Base-by-base conservation (phyloP, 2,888 invertebrate species). In the Proisotoma minuta region DNA sequence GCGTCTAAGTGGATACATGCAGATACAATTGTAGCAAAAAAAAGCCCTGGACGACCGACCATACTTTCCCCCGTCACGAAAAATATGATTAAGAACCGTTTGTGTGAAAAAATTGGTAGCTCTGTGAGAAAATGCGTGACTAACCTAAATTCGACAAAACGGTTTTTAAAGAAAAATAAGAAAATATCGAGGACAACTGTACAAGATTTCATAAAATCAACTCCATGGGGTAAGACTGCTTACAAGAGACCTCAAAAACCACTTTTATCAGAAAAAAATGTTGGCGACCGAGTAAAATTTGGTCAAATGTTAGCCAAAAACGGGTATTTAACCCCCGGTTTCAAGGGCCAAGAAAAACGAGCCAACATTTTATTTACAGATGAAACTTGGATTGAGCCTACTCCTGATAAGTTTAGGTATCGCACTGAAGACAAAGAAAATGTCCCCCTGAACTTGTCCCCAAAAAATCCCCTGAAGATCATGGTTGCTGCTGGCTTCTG, bases 191-290 rank as follows among this genome's bases (percentile, higher is more conserved):
- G 20, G 15, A 43, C 43, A 43, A 43, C 43, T 20, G 20, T 43
- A 15, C 43, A 43, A n/a, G 20, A 43, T 12, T 20, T 18, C 18
- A 12, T 43, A 43, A 43, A 43, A 43, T 18, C 10, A 18, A 43
- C 43, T 12, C 4, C 5, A 12, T 43, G 43, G 43, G 43, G 43
- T 18, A 5, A n/a, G 18, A 43, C 5, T 4, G 43, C 43, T 18
- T 43, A 18, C 43, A 43, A n/a, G 43, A 43, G 43, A 12, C 43
- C 43, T n/a, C 15, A 43, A 43, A 43, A 34, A n/a, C 43, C 43
- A 4, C 43, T 43, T 43, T 43, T 43, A 20, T 43, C 43, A 5
- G 18, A 5, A 43, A 43, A 43, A 43, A 43, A 43, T n/a, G 20
- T 43, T n/a, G 18, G 20, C 5, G 43, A 43, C 20, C 43, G 43